Base-by-base conservation (phyloP, 2,888 invertebrate species). In the Endotricha flammealis region DNA sequence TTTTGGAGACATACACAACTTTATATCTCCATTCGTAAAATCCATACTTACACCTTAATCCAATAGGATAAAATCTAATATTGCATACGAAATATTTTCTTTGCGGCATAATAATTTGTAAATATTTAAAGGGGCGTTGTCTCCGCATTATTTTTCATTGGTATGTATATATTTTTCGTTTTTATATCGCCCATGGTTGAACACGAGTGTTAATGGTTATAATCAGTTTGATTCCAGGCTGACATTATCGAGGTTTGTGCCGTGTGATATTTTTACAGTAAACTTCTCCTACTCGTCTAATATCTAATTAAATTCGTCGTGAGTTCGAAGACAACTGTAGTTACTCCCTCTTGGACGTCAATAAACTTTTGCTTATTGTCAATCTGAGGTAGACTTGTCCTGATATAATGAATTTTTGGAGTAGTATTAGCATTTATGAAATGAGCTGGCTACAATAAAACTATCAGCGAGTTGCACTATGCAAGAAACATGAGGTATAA, bases 121-220 rank as follows among this genome's bases (percentile, higher is more conserved):
- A 14, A 25, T 29, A 20, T 35, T 29, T 48, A n/a, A 49, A 55
- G 54, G 52, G 65, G 61, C 59, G 70, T 73, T 74, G 79, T 82
- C 74, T 72, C 60, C 63, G 58, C 58, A 63, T 63, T 66, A 80
- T 81, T 75, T 79, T 72, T 76, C 75, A 78, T 70, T 57, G 55
- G 64, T 69, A 67, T 57, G 59, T 63, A 60, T 8, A 29, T 74
- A 65, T 65, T 66, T 72, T 75, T 74, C 48, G 67, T 64, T 65
- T 75, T 73, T 74, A 70, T 69, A 71, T 69, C 72, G 64, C 63
- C 62, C 62, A 64, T 76, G 78, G 79, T 76, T 72, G 74, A 64
- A 80, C 82, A 75, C 68, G 64, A 57, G 49, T 57, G 64, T 61
- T 85, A 83, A 83, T 85, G 79, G 73, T 62, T 49, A 61, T 68